Evolutionary conservation across 2,797 vertebrate species (phyloP).

Genomic region (Micropoecilia bifurca): DNA sequence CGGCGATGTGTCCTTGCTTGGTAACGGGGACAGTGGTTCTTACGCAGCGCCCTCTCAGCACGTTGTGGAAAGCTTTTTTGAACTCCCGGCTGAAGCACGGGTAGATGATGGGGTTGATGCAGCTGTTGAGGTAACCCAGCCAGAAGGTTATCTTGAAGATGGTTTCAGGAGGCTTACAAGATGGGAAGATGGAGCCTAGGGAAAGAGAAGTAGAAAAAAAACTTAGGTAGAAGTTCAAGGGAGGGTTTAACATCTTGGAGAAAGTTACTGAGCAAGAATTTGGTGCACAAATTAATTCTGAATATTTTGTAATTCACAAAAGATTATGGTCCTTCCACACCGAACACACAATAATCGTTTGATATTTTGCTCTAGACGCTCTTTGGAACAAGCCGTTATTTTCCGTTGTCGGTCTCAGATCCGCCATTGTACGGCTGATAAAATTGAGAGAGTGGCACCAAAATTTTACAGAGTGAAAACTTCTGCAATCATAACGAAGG

Average conservation of each 20-base stretch:
- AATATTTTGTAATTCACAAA: not conserved
- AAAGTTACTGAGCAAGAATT: not conserved
- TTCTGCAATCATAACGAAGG: too few species aligned
- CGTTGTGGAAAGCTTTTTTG: constrained; percentile 92
- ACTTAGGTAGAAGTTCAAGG: not conserved
- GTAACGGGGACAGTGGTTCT: constrained; percentile 62
- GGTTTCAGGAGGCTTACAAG: constrained; percentile 90
- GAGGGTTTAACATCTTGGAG: not conserved
- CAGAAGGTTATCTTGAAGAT: constrained; percentile 98
- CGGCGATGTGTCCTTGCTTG: constrained; percentile 56
- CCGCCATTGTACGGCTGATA: too few species aligned
- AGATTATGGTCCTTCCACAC: not conserved
- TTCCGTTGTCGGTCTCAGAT: too few species aligned
- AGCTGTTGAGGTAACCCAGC: constrained; percentile 99
- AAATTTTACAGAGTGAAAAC: too few species aligned
- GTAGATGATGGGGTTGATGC: constrained; percentile 98
- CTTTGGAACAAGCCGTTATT: too few species aligned
- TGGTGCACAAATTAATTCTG: not conserved
- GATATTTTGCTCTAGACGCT: too few species aligned
- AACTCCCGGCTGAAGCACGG: constrained; percentile 96
- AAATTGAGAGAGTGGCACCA: too few species aligned
- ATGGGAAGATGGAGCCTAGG: constrained; percentile 93
- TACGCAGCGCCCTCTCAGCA: constrained; percentile 87
- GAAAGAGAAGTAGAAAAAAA: not conserved
- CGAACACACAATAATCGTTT: too few species aligned